Evolutionary conservation across 2,113 vertebrate species (phyloP).

Genomic region (Haemorhous mexicanus): DNA sequence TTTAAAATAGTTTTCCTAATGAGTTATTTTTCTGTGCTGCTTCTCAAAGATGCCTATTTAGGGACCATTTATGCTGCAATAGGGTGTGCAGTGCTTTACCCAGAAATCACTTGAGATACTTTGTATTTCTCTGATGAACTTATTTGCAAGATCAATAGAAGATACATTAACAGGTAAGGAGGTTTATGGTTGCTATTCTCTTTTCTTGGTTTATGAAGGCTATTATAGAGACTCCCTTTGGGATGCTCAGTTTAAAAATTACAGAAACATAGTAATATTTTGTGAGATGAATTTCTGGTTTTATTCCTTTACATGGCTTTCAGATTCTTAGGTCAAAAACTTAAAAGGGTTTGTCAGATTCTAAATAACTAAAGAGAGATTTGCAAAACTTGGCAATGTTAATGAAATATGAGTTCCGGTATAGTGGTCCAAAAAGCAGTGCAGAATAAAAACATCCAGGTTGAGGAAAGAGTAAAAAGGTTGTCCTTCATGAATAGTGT

Average conservation of each 20-base stretch:
- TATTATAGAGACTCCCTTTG: slow-evolving; percentile 9
- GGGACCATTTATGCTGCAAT: slow-evolving; percentile 48
- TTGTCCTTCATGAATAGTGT: background rate
- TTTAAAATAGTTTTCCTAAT: slow-evolving; percentile 32
- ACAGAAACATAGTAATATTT: slow-evolving; percentile 38
- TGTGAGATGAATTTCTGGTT: background rate
- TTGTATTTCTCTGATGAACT: slow-evolving; percentile 54
- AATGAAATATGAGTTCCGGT: background rate
- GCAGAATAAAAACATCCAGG: background rate
- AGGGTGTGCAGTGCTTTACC: background rate
- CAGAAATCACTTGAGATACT: slow-evolving; percentile 60
- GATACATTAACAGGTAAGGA: slow-evolving; percentile 47
- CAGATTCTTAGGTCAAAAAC: slow-evolving; percentile 9
- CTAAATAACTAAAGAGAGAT: background rate
- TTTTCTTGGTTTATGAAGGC: slow-evolving; percentile 33
- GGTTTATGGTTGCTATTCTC: slow-evolving; percentile 56
- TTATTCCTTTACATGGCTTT: background rate
- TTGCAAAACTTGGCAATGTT: background rate
- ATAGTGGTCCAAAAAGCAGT: background rate
- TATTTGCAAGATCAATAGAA: slow-evolving; percentile 63
- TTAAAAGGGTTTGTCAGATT: background rate
- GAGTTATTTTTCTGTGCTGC: slow-evolving; percentile 39
- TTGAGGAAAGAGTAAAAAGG: background rate
- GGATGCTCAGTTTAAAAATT: slow-evolving; percentile 32
- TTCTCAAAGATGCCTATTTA: slow-evolving; percentile 55